A percentile compares a stretch with the other conserved stretches of the same genome.
phyloP scores from a whole-genome alignment of 2,888 invertebrate species.

The Gastrophysa polygoni region DNA sequence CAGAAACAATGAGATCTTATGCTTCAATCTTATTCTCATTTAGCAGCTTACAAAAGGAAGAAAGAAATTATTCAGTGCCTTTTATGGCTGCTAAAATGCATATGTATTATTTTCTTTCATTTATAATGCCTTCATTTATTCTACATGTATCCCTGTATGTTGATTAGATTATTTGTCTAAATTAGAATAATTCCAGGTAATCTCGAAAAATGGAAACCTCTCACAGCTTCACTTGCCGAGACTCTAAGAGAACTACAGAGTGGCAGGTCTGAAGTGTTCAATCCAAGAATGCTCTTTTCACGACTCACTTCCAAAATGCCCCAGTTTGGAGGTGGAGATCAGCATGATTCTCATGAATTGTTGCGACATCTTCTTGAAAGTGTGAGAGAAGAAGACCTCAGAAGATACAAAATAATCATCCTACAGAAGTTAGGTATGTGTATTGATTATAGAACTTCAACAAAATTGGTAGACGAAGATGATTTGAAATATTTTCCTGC shows the following conservation, averaged over 20 bases:
- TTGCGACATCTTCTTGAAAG: slow-evolving; percentile 89
- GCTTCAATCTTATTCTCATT: too few relatives aligned
- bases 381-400: slow-evolving; percentile 75
- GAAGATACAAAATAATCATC: slow-evolving; percentile 84
- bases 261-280: slow-evolving; percentile 69
- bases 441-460: too few relatives aligned
- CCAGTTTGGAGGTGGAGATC: slow-evolving; percentile 91
- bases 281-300: slow-evolving; percentile 67
- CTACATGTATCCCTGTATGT: too few relatives aligned
- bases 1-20: too few relatives aligned
- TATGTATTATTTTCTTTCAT: too few relatives aligned
- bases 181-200: slow-evolving; percentile 46
- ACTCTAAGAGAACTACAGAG: slow-evolving; percentile 72
- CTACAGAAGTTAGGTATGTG: slow-evolving; percentile 72
- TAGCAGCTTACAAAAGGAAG: too few relatives aligned
- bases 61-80: too few relatives aligned
- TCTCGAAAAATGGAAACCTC: slow-evolving; percentile 70
- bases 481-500: too few relatives aligned
- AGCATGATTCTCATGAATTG: slow-evolving; percentile 97
- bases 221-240: slow-evolving; percentile 72
- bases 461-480: too few relatives aligned
- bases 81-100: too few relatives aligned
- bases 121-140: too few relatives aligned
- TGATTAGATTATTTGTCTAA: neutral
- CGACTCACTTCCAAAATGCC: slow-evolving; percentile 72